phyloP scores from a whole-genome alignment of 2,797 vertebrate genomes.

The Monodelphis domestica region DNA sequence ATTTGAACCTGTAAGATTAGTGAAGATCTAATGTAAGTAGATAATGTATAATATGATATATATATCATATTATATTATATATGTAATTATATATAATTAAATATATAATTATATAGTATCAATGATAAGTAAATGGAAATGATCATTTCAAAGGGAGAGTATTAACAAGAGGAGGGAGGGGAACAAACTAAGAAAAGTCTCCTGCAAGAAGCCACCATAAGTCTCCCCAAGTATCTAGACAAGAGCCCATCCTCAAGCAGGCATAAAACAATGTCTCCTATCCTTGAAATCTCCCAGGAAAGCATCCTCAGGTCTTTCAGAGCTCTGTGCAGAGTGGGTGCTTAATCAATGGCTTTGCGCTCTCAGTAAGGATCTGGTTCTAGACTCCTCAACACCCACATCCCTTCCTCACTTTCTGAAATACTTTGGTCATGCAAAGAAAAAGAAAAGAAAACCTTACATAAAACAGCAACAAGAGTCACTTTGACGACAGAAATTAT shows the following conservation, averaged over 20 bases:
- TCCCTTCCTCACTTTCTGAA: slow-evolving; percentile 19
- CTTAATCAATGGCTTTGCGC: not conserved
- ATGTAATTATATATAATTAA: too few relatives aligned
- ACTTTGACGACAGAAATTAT: slow-evolving; percentile 71
- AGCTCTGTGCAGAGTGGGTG: not conserved
- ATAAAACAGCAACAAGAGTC: slow-evolving; percentile 56
- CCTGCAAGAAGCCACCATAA: not conserved
- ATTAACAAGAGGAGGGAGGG: not conserved
- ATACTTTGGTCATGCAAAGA: slow-evolving; percentile 25
- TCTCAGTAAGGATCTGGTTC: not conserved
- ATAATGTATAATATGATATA: too few relatives aligned
- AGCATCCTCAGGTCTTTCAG: not conserved
- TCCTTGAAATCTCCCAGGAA: not conserved
- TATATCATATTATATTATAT: too few relatives aligned
- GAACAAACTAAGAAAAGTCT: not conserved
- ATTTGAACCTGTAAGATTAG: not conserved
- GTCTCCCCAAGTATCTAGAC: not conserved
- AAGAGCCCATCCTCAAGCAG: too few relatives aligned
- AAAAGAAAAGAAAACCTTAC: slow-evolving; percentile 4
- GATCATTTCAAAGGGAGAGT: not conserved
- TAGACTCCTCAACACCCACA: slow-evolving; percentile 14
- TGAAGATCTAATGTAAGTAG: not conserved
- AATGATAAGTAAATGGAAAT: not conserved
- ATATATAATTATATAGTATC: too few relatives aligned
- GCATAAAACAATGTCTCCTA: not conserved